Conservation (phyloP, 2,797 vertebrate genomes). For the Macrochelys suwanniensis region DNA sequence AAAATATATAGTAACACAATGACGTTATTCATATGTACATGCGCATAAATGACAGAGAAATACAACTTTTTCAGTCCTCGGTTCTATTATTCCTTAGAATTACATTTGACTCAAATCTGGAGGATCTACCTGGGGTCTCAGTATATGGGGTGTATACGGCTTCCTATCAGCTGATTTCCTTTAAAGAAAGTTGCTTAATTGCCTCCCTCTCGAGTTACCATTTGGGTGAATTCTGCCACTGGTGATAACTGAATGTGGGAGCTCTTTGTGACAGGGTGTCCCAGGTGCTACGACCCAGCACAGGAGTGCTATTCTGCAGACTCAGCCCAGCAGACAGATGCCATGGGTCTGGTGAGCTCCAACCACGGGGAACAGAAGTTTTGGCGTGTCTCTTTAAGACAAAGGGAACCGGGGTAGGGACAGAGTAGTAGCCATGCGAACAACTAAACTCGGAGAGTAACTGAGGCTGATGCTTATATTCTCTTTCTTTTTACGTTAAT, state of each 20-base stretch:
- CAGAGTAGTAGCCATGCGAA: background rate
- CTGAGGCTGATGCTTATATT: background rate
- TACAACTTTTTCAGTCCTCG: background rate
- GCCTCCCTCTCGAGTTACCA: background rate
- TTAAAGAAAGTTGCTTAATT: background rate
- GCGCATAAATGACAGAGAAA: background rate
- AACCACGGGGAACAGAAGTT: background rate
- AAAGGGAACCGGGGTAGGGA: background rate
- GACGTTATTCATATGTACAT: background rate
- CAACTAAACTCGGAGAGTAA: background rate
- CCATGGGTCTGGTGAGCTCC: background rate
- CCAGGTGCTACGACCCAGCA: background rate
- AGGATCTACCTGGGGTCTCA: background rate
- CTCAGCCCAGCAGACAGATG: background rate
- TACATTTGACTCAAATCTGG: background rate
- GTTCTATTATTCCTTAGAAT: background rate
- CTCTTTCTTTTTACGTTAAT: constrained; percentile 1
- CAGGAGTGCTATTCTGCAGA: background rate
- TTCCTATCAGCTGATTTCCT: background rate
- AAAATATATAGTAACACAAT: background rate
- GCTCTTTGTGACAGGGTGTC: background rate
- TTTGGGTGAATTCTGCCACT: background rate
- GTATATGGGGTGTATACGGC: accelerated
- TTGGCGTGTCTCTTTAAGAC: background rate
- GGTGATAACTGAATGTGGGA: background rate